phyloP scores from a whole-genome alignment of 2,797 vertebrate species.

The Neopelma chrysocephalum region DNA sequence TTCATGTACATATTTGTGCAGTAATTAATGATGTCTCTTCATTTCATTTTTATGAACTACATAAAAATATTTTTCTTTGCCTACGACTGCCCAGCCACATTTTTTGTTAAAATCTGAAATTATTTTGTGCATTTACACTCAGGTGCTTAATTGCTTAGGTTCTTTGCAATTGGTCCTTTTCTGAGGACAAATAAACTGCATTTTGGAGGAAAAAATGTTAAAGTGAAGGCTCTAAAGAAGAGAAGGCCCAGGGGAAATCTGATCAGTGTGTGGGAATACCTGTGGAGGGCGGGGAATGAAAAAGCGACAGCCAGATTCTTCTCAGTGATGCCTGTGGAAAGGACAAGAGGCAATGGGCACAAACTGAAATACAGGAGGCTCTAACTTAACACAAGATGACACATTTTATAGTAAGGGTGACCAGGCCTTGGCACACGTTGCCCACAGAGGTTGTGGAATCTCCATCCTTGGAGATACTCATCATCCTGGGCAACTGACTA shows the following conservation, averaged over 20 bases:
- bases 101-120: neutral
- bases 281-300: neutral
- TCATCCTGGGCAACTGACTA: neutral
- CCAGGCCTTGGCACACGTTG: neutral
- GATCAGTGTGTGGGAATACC: neutral
- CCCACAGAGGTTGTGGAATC: neutral
- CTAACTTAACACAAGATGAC: neutral
- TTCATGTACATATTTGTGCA: neutral
- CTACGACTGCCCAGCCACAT: neutral
- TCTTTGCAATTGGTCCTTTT: neutral
- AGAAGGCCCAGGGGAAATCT: neutral
- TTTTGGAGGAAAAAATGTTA: neutral
- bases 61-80: neutral
- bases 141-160: neutral
- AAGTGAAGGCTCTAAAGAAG: neutral
- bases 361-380: neutral
- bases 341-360: neutral
- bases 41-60: neutral
- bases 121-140: neutral
- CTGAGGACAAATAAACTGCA: neutral
- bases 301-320: neutral
- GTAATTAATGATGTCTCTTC: neutral
- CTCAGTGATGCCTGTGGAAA: neutral
- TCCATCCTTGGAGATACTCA: neutral
- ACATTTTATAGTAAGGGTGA: neutral